Evolutionary conservation across 2,888 invertebrate species (phyloP).

Genomic region (Drosophila testacea): DNA sequence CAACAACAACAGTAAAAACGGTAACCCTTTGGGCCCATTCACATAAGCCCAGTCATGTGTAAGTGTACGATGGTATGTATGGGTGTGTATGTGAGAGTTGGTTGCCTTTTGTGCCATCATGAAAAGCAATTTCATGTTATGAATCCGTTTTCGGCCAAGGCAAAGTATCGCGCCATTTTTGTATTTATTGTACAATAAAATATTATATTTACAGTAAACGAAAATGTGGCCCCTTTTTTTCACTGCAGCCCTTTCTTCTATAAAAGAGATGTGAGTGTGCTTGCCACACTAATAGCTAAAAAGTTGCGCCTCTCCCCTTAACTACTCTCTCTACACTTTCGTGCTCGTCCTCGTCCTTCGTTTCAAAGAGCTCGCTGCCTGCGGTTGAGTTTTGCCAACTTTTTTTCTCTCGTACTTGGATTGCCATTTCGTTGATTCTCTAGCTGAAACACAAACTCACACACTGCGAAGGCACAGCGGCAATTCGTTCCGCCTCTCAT

Average conservation of each 20-base stretch:
- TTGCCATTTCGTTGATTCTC: slow-evolving; percentile 68
- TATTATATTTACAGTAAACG: slow-evolving; percentile 78
- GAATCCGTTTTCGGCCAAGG: slow-evolving; percentile 73
- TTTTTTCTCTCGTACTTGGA: slow-evolving; percentile 48
- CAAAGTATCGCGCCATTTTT: slow-evolving; percentile 63
- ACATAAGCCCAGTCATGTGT: slow-evolving; percentile 37
- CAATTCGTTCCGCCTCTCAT: slow-evolving; percentile 68
- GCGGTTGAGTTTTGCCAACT: slow-evolving; percentile 57
- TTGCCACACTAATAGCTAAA: slow-evolving; percentile 62
- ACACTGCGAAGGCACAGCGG: slow-evolving; percentile 30
- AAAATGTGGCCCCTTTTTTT: slow-evolving; percentile 53
- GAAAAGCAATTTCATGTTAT: slow-evolving; percentile 80
- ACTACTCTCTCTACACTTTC: slow-evolving; percentile 9
- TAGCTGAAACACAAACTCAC: slow-evolving; percentile 47
- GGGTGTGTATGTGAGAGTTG: slow-evolving; percentile 23
- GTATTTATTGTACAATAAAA: slow-evolving; percentile 78
- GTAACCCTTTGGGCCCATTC: slow-evolving; percentile 35
- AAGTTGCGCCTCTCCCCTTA: slow-evolving; percentile 33
- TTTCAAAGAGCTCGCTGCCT: slow-evolving; percentile 13
- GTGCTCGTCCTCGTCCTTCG: slow-evolving; percentile 24
- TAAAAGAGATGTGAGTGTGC: slow-evolving; percentile 29
- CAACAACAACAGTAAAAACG: slow-evolving; percentile 15
- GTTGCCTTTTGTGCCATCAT: slow-evolving; percentile 61
- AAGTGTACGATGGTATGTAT: slow-evolving; percentile 33
- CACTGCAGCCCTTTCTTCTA: slow-evolving; percentile 43